phyloP scores from a whole-genome alignment of 2,797 vertebrate species.

The Chiloscyllium punctatum region DNA sequence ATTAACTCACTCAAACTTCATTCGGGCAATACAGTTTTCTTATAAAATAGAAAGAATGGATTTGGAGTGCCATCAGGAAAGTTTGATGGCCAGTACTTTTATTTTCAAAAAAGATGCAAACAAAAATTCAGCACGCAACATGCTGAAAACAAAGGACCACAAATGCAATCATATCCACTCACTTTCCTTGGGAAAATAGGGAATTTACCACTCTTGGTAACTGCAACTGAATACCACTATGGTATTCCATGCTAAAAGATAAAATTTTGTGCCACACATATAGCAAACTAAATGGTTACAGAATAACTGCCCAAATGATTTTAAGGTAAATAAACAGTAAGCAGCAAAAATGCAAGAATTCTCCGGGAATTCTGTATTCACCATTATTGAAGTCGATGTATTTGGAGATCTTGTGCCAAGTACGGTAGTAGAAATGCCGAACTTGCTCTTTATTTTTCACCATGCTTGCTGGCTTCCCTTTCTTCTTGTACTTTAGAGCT shows the following conservation, averaged over 20 bases:
- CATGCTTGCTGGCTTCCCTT: constrained; percentile 93
- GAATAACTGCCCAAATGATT: background rate
- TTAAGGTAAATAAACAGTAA: background rate
- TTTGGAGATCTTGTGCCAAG: constrained; percentile 99
- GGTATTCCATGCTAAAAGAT: background rate
- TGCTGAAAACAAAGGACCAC: background rate
- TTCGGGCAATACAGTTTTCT: background rate
- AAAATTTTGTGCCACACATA: background rate
- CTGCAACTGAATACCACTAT: background rate
- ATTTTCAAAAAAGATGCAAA: background rate
- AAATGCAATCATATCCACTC: background rate
- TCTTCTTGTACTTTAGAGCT: constrained; percentile 94
- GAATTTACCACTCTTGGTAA: background rate
- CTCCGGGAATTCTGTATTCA: constrained; percentile 52
- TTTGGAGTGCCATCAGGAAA: background rate
- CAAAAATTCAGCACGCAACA: background rate
- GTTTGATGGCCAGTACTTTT: background rate
- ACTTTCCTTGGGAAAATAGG: no score
- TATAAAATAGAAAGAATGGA: background rate
- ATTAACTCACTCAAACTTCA: background rate
- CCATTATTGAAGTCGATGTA: constrained; percentile 95
- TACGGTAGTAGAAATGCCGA: constrained; percentile 97
- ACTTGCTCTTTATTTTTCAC: constrained; percentile 99
- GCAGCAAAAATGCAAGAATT: background rate
- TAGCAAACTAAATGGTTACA: background rate